Percentiles rank a stretch among this genome's conserved stretches.
These are phyloP conservation scores for Zoanthus sociatus DNA, from an alignment of 92 coral and sea anemone species.

Conservation along the genomic window DNA sequence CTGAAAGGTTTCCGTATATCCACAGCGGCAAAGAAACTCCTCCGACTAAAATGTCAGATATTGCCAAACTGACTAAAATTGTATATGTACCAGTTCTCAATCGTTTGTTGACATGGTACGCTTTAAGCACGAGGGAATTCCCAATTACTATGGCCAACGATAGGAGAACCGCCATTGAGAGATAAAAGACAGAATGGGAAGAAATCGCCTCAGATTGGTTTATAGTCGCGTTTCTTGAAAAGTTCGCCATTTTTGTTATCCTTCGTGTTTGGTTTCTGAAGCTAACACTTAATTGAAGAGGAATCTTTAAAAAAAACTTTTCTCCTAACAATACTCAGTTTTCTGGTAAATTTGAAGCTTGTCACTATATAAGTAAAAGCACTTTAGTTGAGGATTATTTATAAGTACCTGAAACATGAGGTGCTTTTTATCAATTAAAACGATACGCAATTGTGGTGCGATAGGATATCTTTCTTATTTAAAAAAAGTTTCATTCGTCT, in stretches of 20 bases:
- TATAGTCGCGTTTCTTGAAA: neutral
- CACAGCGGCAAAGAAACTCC: slow-evolving; percentile 78
- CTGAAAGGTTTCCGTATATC: slow-evolving; percentile 67
- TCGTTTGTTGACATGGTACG: slow-evolving; percentile 74
- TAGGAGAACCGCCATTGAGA: slow-evolving; percentile 58
- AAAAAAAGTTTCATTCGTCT: neutral
- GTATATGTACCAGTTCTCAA: slow-evolving; percentile 75
- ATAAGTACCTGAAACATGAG: neutral
- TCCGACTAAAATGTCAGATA: slow-evolving; percentile 83
- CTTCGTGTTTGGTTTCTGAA: neutral
- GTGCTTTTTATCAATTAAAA: neutral
- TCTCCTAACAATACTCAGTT: neutral
- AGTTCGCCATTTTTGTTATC: neutral
- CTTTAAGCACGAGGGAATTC: slow-evolving; percentile 72
- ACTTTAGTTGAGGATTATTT: neutral
- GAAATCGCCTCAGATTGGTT: neutral
- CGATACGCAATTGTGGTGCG: neutral
- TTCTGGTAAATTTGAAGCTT: neutral
- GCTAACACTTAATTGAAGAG: neutral
- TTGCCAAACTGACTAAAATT: slow-evolving; percentile 78
- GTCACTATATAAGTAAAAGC: neutral
- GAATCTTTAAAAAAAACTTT: neutral
- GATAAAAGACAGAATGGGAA: slow-evolving; percentile 47
- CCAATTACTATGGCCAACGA: slow-evolving; percentile 56
- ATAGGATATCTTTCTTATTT: neutral